A percentile compares a stretch with the other conserved stretches of the same genome.
These are phyloP conservation scores for Syngnathus typhle DNA, from an alignment of 2,113 vertebrate genomes.

Conservation along the genomic window DNA sequence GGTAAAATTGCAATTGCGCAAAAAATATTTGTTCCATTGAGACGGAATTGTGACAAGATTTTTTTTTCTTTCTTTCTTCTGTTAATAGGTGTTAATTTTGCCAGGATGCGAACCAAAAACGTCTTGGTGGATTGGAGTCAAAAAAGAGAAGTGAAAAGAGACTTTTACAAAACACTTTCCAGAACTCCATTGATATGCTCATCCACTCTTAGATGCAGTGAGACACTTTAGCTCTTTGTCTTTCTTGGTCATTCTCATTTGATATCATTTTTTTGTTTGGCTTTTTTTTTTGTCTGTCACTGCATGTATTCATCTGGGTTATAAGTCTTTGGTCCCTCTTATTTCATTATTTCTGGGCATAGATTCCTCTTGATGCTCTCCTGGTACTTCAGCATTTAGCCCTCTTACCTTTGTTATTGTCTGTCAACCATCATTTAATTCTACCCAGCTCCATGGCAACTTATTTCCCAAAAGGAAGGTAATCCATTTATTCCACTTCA, in stretches of 20 bases:
- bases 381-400: slow-evolving; percentile 42
- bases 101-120: slow-evolving; percentile 43
- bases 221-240: slow-evolving; percentile 24
- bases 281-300: slow-evolving; percentile 9
- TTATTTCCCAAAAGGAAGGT: slow-evolving; percentile 51
- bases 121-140: slow-evolving; percentile 36
- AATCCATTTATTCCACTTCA: slow-evolving; percentile 65
- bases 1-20: slow-evolving; percentile 43
- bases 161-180: slow-evolving; percentile 34
- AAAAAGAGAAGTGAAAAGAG: slow-evolving; percentile 35
- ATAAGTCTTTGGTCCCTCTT: slow-evolving; percentile 59
- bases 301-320: slow-evolving; percentile 35
- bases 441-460: slow-evolving; percentile 58
- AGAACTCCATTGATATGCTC: slow-evolving; percentile 57
- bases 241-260: slow-evolving; percentile 45
- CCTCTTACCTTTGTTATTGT: slow-evolving; percentile 49
- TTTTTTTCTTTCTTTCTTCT: slow-evolving; percentile 27
- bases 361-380: slow-evolving; percentile 33
- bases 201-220: slow-evolving; percentile 33
- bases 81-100: slow-evolving; percentile 26
- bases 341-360: slow-evolving; percentile 19
- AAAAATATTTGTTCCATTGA: slow-evolving; percentile 36
- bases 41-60: slow-evolving; percentile 23
- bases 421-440: slow-evolving; percentile 51
- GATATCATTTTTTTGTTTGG: slow-evolving; percentile 20